Conservation (phyloP, 2,113 vertebrate species). For the Pelodiscus sinensis region DNA sequence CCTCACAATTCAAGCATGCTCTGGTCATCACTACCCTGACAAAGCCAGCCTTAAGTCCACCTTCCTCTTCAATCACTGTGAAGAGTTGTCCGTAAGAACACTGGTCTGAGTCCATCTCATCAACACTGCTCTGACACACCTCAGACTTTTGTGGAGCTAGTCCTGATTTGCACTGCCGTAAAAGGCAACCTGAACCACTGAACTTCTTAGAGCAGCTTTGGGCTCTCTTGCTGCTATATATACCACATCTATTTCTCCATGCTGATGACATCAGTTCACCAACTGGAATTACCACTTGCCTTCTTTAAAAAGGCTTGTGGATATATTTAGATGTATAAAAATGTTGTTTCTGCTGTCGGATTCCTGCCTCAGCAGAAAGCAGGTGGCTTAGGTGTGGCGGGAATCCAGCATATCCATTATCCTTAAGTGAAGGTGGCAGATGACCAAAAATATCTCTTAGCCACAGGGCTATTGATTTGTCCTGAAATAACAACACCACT, state of each 20-base stretch:
- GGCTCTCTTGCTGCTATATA: background rate
- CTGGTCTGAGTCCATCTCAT: background rate
- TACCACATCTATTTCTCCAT: background rate
- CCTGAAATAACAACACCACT: background rate
- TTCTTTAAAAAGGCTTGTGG: background rate
- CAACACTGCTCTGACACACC: background rate
- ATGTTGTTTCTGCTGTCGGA: background rate
- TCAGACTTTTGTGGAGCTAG: background rate
- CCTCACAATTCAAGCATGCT: background rate
- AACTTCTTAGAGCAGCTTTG: background rate
- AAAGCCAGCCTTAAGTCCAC: background rate
- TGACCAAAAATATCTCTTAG: background rate
- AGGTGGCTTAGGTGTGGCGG: background rate
- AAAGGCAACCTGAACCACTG: background rate
- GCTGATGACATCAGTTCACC: background rate
- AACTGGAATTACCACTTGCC: background rate
- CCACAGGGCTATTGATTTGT: background rate
- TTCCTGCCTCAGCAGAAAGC: background rate
- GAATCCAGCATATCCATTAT: background rate
- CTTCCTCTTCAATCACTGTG: background rate
- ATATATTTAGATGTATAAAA: background rate
- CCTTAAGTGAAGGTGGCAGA: background rate
- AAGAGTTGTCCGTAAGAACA: background rate
- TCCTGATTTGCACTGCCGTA: background rate
- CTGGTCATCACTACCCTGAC: background rate